Conservation (phyloP, 2,113 vertebrate genomes). For the Podilymbus podiceps region DNA sequence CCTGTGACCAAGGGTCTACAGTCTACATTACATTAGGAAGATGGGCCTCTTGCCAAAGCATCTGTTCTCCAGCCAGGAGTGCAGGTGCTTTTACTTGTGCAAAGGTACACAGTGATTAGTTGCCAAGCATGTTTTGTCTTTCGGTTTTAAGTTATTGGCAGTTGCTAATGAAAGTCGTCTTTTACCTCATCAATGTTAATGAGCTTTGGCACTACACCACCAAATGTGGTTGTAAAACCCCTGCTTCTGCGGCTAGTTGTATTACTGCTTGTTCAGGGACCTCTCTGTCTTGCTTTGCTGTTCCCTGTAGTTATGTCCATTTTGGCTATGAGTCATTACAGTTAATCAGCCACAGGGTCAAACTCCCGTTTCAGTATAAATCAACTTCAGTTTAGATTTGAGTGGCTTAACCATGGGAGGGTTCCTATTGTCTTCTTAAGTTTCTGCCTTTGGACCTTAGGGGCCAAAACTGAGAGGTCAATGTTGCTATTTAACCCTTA, state of each 20-base stretch:
- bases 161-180: not conserved
- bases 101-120: not conserved
- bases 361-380: not conserved
- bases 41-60: not conserved
- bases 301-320: not conserved
- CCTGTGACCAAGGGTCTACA: not conserved
- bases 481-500: not conserved
- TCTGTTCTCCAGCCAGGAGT: not conserved
- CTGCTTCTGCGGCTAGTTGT: not conserved
- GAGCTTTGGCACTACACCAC: not conserved
- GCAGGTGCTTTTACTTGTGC: not conserved
- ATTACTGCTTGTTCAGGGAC: not conserved
- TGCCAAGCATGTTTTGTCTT: not conserved
- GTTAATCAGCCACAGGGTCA: not conserved
- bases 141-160: not conserved
- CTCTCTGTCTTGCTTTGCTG: not conserved
- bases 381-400: not conserved
- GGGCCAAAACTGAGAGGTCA: not conserved
- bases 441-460: not conserved
- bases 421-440: not conserved
- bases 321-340: conserved; percentile 15
- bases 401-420: not conserved
- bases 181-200: not conserved
- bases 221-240: not conserved
- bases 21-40: not conserved